phyloP scores from a whole-genome alignment of 2,888 invertebrate species.

The Syrphus vitripennis region DNA sequence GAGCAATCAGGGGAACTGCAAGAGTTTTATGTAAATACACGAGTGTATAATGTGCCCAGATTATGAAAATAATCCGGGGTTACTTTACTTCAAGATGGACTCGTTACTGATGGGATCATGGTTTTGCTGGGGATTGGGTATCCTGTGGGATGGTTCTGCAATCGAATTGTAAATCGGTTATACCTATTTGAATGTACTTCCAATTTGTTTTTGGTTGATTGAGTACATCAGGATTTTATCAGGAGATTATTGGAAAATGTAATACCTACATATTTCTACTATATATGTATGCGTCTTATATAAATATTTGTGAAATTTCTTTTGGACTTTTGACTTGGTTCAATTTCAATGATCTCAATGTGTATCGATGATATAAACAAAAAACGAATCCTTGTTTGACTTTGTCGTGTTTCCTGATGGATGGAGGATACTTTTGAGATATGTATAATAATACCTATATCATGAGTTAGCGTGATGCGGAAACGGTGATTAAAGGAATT shows the following conservation, averaged over 20 bases:
- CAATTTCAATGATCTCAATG: not conserved
- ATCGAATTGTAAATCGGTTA: slow-evolving; percentile 54
- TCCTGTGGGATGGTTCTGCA: slow-evolving; percentile 16
- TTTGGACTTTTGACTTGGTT: slow-evolving; percentile 6
- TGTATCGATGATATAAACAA: not conserved
- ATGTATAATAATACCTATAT: too few species aligned
- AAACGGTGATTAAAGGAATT: not conserved
- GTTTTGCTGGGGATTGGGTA: not conserved
- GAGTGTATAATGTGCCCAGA: slow-evolving; percentile 57
- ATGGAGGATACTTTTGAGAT: not conserved
- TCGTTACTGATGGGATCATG: not conserved
- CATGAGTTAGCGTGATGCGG: not conserved
- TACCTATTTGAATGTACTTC: slow-evolving; percentile 32
- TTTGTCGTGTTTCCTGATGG: not conserved
- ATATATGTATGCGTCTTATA: not conserved
- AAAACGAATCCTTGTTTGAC: not conserved
- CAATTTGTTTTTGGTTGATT: slow-evolving; percentile 38
- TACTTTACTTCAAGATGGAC: slow-evolving; percentile 38
- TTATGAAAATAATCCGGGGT: slow-evolving; percentile 60
- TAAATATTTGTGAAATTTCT: not conserved
- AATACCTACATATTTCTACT: not conserved
- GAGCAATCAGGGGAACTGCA: slow-evolving; percentile 16
- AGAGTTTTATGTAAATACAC: slow-evolving; percentile 54
- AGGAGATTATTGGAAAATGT: not conserved
- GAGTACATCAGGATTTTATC: not conserved